Percentiles rank a stretch among this genome's conserved stretches.
These are phyloP conservation scores for Hydropotes inermis DNA, from an alignment of 2,113 vertebrate genomes.

Conservation along the genomic window DNA sequence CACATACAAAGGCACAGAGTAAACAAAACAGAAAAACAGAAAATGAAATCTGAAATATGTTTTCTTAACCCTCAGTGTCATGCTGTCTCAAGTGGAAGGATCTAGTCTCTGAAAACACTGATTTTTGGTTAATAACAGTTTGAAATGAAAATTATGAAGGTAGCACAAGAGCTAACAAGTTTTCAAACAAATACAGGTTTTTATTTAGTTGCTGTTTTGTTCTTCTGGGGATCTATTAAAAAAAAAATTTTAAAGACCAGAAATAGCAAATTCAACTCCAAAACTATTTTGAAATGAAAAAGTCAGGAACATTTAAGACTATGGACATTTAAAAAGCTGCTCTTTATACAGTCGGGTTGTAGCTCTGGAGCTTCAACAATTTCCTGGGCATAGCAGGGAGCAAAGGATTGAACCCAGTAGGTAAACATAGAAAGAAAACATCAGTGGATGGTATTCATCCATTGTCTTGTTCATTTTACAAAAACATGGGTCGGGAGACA, in stretches of 20 bases:
- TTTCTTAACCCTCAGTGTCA: not conserved
- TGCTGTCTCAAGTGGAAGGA: accelerated
- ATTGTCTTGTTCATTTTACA: not conserved
- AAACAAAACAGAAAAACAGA: slow-evolving; percentile 19
- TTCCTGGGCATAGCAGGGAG: not conserved
- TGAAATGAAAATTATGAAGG: not conserved
- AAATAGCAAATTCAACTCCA: not conserved
- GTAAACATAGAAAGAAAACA: not conserved
- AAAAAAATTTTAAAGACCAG: not conserved
- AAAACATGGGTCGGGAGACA: not conserved
- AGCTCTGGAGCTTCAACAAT: not conserved
- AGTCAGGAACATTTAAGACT: not conserved
- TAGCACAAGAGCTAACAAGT: not conserved
- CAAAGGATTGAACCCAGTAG: not conserved
- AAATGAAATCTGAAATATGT: not conserved
- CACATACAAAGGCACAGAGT: not conserved
- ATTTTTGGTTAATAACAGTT: not conserved
- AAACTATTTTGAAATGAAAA: not conserved
- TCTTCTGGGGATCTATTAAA: not conserved
- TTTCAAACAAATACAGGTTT: not conserved
- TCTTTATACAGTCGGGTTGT: not conserved
- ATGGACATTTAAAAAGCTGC: not conserved
- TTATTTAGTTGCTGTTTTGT: not conserved
- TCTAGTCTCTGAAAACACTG: too few species aligned
- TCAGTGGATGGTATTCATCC: not conserved